Percentiles rank a stretch among this genome's conserved stretches.
phyloP scores from a whole-genome alignment of 2,888 invertebrate species.

The Diplolepis rosae region DNA sequence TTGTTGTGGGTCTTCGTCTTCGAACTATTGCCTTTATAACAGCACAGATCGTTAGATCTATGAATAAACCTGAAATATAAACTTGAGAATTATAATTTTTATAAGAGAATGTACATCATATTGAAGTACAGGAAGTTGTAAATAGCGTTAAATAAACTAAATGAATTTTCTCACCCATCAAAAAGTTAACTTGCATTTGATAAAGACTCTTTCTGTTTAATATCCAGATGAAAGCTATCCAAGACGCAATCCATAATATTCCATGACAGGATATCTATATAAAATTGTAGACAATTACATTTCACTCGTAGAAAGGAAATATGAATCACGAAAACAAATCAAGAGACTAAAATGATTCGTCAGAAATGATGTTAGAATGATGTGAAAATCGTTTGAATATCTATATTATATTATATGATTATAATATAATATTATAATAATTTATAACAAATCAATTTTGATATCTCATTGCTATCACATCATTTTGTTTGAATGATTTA shows the following conservation, averaged over 20 bases:
- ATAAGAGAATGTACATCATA: background rate
- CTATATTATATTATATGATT: too few relatives aligned
- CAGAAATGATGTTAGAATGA: too few relatives aligned
- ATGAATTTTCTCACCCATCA: constrained; percentile 79
- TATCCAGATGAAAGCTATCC: constrained; percentile 86
- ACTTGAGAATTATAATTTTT: background rate
- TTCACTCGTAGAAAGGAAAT: too few relatives aligned
- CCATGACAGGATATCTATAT: constrained; percentile 90
- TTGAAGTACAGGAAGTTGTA: background rate
- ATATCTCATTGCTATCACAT: too few relatives aligned
- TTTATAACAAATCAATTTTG: too few relatives aligned
- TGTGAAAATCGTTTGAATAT: too few relatives aligned
- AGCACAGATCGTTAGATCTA: constrained; percentile 87
- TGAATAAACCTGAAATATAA: constrained; percentile 81
- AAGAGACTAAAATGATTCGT: too few relatives aligned
- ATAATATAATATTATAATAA: too few relatives aligned
- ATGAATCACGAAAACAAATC: too few relatives aligned
- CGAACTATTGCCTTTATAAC: constrained; percentile 85
- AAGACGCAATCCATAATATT: constrained; percentile 86
- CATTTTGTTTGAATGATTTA: too few relatives aligned
- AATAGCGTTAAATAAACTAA: too few relatives aligned
- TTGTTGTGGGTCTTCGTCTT: constrained; percentile 83
- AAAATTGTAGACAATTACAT: constrained; percentile 14
- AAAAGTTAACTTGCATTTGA: constrained; percentile 89
- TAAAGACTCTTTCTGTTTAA: constrained; percentile 81